Base-by-base conservation (phyloP, 2,888 invertebrate species). In the Caenorhabditis panamensis region DNA sequence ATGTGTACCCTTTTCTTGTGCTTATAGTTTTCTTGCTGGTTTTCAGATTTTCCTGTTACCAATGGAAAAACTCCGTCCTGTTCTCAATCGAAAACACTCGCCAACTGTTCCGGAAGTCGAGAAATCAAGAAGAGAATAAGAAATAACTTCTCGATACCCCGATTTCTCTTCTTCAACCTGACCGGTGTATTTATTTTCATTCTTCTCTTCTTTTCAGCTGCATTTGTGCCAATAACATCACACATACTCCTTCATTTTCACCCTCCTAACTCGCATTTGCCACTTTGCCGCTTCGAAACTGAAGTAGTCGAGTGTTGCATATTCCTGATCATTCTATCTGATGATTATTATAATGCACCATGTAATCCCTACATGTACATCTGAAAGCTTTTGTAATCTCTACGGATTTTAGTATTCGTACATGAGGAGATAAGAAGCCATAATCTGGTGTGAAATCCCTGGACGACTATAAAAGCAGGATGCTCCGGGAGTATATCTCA, bases 381-480 rank as follows among this genome's bases (percentile, higher is more conserved):
- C 16, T 54, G 1, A 18, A 9, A 61, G 22, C 61, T 41, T 11
- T 26, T 62, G 16, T 72, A 63, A 63, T 62, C 62, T 47, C 16
- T n/a, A 20, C 5, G 18, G 62, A 72, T 56, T 62, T 31, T 20
- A 31, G 62, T 6, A 26, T n/a, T 18, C 9, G 24, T 13, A 22
- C 54, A 20, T 13, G 56, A n/a, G 16, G 20, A 37, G 61, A 72
- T 64, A 58, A 64, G 72, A 64, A 72, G 72, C 72, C 72, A 58
- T 72, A 63, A 64, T 63, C 64, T 49, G 49, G 44, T 24, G 20
- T 37, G 24, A 72, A 26, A 72, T 62, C 54, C 44, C 26, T 18
- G 22, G 22, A 6, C 20, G 11, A 5, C 4, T 59, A 62, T 71
- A 71, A 11, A 61, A 61, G 51, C 49, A 11, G 4, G n/a, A 18